Evolutionary conservation across 23 tunicate species (phyloP).

Genomic region (Ascidia mentula): DNA sequence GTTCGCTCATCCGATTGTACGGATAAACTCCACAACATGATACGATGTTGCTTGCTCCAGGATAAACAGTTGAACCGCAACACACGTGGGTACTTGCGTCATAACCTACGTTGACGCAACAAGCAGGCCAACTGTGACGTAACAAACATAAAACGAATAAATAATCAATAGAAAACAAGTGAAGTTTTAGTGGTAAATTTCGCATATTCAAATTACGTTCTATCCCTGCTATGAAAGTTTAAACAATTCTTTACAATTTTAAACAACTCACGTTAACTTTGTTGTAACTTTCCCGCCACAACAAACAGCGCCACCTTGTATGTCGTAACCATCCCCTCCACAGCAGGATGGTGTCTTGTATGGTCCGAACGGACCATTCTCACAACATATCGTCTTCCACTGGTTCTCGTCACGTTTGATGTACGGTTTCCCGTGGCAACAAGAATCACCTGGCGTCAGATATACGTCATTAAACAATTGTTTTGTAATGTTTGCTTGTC

Average conservation of each 20-base stretch:
- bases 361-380: constrained; percentile 71
- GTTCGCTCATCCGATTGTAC: constrained; percentile 42
- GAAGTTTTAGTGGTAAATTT: too few relatives aligned
- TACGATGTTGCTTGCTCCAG: constrained; percentile 39
- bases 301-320: constrained; percentile 72
- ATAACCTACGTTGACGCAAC: constrained; percentile 85
- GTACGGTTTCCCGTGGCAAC: constrained; percentile 72
- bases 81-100: constrained; percentile 77
- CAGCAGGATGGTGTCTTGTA: constrained; percentile 71
- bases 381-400: constrained; percentile 63
- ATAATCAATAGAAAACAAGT: too few relatives aligned
- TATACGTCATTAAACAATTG: background rate
- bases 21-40: constrained; percentile 61
- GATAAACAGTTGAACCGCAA: constrained; percentile 54
- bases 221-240: too few relatives aligned
- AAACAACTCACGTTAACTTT: constrained; percentile 37
- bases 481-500: background rate
- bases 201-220: too few relatives aligned
- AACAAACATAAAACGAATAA: constrained; percentile 5
- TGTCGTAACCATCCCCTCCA: constrained; percentile 75
- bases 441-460: constrained; percentile 40
- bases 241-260: too few relatives aligned
- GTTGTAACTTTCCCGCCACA: constrained; percentile 63
- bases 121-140: constrained; percentile 76
- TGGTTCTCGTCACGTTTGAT: background rate